Conservation (phyloP, 2,113 vertebrate species). For the Sebastes schlegelii region DNA sequence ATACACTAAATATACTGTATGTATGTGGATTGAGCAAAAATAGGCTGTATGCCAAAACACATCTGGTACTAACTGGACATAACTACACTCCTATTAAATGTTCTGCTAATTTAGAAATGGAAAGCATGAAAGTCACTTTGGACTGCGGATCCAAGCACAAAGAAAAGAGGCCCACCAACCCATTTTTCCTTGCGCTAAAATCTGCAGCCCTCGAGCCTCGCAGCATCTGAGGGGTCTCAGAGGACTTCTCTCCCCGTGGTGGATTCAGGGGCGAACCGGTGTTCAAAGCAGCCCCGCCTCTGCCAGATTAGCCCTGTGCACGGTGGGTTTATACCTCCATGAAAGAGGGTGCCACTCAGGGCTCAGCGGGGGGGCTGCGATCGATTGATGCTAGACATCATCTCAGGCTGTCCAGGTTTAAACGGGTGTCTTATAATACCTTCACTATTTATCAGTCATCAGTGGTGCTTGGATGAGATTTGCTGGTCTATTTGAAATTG, state of each 20-base stretch:
- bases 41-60: neutral
- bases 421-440: neutral
- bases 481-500: neutral
- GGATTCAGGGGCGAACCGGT: conserved; percentile 33
- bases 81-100: neutral
- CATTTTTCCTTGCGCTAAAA: conserved; percentile 6
- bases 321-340: conserved; percentile 41
- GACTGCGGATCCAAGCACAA: neutral
- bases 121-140: conserved; percentile 1
- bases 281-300: conserved; percentile 59
- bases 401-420: neutral
- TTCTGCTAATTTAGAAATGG: neutral
- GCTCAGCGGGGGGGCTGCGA: conserved; percentile 31
- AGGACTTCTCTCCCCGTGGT: conserved; percentile 23
- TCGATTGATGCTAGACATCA: conserved; percentile 32
- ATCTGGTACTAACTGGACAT: neutral
- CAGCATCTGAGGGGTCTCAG: conserved; percentile 44
- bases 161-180: neutral
- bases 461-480: neutral
- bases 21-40: neutral
- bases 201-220: conserved; percentile 4
- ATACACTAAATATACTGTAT: neutral
- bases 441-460: conserved; percentile 12
- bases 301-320: conserved; percentile 40
- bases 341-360: conserved; percentile 58